A percentile compares a stretch with the other conserved stretches of the same genome.
Conservation (phyloP, 2,113 vertebrate genomes). For the Microcebus tavaratra region DNA sequence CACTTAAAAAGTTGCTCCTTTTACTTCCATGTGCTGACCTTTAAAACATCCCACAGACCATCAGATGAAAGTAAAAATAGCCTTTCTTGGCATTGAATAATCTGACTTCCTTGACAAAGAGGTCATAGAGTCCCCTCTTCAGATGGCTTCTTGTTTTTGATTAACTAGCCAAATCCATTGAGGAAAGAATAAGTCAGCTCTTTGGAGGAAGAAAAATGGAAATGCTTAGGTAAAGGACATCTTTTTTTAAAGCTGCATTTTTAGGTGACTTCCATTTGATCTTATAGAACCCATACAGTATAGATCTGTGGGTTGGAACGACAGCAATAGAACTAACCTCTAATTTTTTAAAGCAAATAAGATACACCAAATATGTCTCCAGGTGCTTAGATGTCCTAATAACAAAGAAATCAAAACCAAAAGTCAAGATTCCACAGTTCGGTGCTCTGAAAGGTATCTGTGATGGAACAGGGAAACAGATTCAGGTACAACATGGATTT, state of each 20-base stretch:
- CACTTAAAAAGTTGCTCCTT: neutral
- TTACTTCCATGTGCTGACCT: conserved; percentile 26
- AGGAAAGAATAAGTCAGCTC: conserved; percentile 31
- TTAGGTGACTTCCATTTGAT: conserved; percentile 63
- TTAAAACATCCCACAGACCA: conserved; percentile 15
- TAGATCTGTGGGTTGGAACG: conserved; percentile 65
- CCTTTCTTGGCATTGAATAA: conserved; percentile 53
- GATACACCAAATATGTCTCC: neutral
- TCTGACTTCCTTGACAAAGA: conserved; percentile 61
- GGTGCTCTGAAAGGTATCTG: neutral
- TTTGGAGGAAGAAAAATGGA: conserved; percentile 53
- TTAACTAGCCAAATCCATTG: conserved; percentile 53
- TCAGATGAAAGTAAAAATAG: conserved; percentile 63
- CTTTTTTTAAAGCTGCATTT: conserved; percentile 59
- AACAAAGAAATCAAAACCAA: conserved; percentile 48
- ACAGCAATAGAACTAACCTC: neutral
- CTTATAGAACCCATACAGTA: neutral
- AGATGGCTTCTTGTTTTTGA: conserved; percentile 60
- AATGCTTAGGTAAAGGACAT: conserved; percentile 41
- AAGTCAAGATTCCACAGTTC: neutral
- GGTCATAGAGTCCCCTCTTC: conserved; percentile 49
- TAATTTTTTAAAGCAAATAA: conserved; percentile 52
- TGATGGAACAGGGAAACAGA: neutral
- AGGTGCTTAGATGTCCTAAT: neutral
- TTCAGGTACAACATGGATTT: neutral